phyloP scores from a whole-genome alignment of 2,888 invertebrate genomes.

The Apodemia mormo region DNA sequence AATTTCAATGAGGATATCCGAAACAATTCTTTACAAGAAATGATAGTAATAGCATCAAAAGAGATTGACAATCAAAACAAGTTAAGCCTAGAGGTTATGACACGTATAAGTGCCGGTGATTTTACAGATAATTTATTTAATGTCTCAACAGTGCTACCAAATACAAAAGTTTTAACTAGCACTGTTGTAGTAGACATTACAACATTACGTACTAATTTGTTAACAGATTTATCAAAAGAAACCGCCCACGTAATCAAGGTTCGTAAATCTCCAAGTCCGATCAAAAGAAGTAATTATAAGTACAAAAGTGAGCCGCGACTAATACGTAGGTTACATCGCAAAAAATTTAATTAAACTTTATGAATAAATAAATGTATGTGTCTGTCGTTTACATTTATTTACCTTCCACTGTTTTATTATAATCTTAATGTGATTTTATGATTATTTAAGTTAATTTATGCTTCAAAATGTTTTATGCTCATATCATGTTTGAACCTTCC shows the following conservation, averaged over 20 bases:
- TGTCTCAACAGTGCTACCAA: neutral
- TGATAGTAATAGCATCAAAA: conserved; percentile 53
- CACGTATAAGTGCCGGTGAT: conserved; percentile 37
- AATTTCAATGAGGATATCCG: conserved; percentile 42
- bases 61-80: conserved; percentile 61
- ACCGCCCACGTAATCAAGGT: neutral
- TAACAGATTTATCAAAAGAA: neutral
- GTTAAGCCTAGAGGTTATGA: conserved; percentile 53
- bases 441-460: too few species aligned
- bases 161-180: neutral
- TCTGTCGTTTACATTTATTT: too few species aligned
- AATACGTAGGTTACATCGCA: conserved; percentile 42
- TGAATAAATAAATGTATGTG: neutral
- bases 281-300: conserved; percentile 34
- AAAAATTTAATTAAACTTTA: conserved; percentile 37
- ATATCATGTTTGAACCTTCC: too few species aligned
- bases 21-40: conserved; percentile 34
- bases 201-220: neutral
- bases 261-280: conserved; percentile 24
- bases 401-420: too few species aligned
- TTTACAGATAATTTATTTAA: neutral
- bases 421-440: too few species aligned
- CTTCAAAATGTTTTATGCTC: too few species aligned
- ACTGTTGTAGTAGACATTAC: neutral
- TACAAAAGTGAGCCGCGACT: conserved; percentile 47